Evolutionary conservation across 2,888 invertebrate genomes (phyloP), one percentile per base, ranked within the genome.

Genomic region (Drosophila dives): DNA sequence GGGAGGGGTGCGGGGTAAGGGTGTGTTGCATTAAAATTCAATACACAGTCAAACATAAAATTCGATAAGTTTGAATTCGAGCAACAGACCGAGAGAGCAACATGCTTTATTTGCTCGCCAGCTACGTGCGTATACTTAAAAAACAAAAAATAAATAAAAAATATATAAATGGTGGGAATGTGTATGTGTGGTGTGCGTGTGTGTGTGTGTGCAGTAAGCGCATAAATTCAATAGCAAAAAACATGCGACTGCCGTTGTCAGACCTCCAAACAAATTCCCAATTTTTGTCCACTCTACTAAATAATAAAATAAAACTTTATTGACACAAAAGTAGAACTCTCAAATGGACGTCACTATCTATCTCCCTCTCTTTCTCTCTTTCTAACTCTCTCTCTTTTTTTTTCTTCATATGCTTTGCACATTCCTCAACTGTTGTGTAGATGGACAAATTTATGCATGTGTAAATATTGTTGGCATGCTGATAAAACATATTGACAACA

Each of bases 291-390:
- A 60, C 45, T 64, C 65, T 29, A 62, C 59, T 63, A 79, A 84
- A 84, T 89, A 89, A 89, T 84, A 87, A 89, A 89, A 86, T 86
- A 87, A 84, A 89, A 89, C 75, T 86, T 89, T 89, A 89, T 86
- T 87, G 86, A 81, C 89, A 85, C 75, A 81, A 85, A 87, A 77
- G 81, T 72, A 86, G 84, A 86, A 85, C 77, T 80, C 74, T 73
- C 76, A 73, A 86, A 76, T 77, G 89, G 75, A 80, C 78, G 72
- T 72, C 65, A 72, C 51, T 69, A 54, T 23, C 53, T 49, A 15
- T 50, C 45, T 40, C 45, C 1, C 40, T 55, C 32, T 36, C 15
- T 10, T 34, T 50, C 45, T 45, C 36, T 32, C 34, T n/a, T 33
- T 50, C n/a, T 40, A n/a, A 10, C 12, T 10, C 7, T 29, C 2